Base-by-base conservation (phyloP, 2,797 vertebrate species). In the Argyrosomus regius region DNA sequence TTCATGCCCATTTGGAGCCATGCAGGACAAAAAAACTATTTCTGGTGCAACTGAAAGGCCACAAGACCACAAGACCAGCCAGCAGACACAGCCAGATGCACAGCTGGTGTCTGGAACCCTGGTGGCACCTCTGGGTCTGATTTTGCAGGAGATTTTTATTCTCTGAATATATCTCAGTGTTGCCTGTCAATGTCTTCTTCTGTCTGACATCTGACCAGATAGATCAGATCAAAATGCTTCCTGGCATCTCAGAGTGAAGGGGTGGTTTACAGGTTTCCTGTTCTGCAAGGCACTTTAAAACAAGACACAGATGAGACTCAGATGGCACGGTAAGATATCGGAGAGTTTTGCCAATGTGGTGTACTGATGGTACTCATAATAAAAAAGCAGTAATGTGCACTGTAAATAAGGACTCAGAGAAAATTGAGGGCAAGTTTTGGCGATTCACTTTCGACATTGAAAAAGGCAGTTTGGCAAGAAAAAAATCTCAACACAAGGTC, bases 41-140 rank as follows among this genome's bases (percentile, higher is more conserved):
- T 77, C 68, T 69, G 22, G 35, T 31, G 63, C 45, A 75, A 49
- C 28, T 75, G 56, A 78, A 87, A 89, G 72, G 81, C 68, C 62
- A 66, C 52, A 52, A 22, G 75, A 79, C 35, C 31, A 35, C 6
- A 35, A 64, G 26, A 59, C n/a, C 18, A 56, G 35, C 46, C 60
- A 72, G 16, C 72, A 78, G 79, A 70, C 80, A 60, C 76, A 84
- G 75, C n/a, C 59, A 39, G 65, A 56, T 75, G 64, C 86, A 83
- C 84, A 90, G 86, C 86, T 90, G 84, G 84, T 56, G 62, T 82
- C 75, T 49, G 77, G 71, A 78, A 61, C 60, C 73, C 58, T n/a
- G 66, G 31, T 63, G 73, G 70, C 82, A 79, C 78, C 72, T 81
- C 75, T n/a, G 79, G 62, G 72, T 84, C 54, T 84, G 60, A 45